Base-by-base conservation (phyloP, 2,888 invertebrate species). In the Glyphotaelius pellucidus region DNA sequence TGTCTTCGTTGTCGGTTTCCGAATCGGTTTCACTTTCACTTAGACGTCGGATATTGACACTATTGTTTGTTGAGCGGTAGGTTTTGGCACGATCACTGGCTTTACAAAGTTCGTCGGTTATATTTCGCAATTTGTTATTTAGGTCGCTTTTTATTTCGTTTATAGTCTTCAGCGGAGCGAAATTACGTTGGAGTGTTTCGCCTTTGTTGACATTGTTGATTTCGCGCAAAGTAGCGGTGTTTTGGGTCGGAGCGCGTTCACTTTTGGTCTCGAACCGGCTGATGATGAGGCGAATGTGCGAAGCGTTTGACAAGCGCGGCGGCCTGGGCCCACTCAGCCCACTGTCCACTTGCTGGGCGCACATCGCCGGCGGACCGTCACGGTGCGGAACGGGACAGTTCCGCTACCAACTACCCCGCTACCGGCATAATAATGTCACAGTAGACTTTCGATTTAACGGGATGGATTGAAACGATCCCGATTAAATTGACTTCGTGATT, bases 261-360 rank as follows among this genome's bases (percentile, higher is more conserved):
- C 30, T 67, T n/a, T 67, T 67, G 31, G 42, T 94, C 95, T 96
- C 96, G 94, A 96, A 95, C 94, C 95, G 95, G 95, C 95, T 95
- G 95, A 96, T 95, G 95, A 96, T 96, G 95, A 95, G 95, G 93
- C 95, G 95, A 94, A 96, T 91, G 14, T 91, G 91, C 31, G 91
- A 35, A n/a, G 42, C 42, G 80, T 93, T 93, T 52, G 93, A 92
- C 85, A 93, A 52, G 25, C 92, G 84, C 91, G 93, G 91, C 91
- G 93, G 67, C 67, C 67, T 67, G 67, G 67, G n/a, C 67, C 67
- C 25, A 67, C 25, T 67, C 19, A 19, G 67, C 25, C 67, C 19
- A 25, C 19, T 90, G 86, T 86, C 67, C 32, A 30, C 19, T 14
- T 30, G 31, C 35, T 88, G 88, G 79, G 88, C 95, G 94, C 95